Percentiles rank a stretch among this genome's conserved stretches.
Evolutionary conservation across 2,797 vertebrate species (phyloP).

Genomic region (Micropoecilia bifurca): DNA sequence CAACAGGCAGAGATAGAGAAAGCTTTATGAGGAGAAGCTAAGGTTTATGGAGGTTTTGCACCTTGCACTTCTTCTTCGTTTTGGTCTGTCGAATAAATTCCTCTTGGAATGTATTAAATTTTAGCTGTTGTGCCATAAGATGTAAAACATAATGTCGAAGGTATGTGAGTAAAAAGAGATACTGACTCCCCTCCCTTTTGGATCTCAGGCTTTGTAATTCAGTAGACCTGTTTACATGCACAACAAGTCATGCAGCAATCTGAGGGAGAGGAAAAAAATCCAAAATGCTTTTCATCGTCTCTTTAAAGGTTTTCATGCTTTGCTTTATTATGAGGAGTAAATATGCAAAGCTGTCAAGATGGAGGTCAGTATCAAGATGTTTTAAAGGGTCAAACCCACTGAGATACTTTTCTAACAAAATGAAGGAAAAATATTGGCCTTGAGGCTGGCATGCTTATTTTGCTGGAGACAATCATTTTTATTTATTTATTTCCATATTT

Average conservation of each 20-base stretch:
- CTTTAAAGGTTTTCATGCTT: constrained; percentile 11
- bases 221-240: neutral
- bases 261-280: neutral
- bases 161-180: neutral
- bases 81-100: neutral
- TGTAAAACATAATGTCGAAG: neutral
- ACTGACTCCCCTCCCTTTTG: neutral
- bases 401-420: constrained; percentile 60
- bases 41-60: neutral
- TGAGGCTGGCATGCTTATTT: constrained; percentile 65
- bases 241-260: neutral
- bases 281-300: neutral
- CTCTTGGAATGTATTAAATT: neutral
- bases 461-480: constrained; percentile 62
- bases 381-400: constrained; percentile 33
- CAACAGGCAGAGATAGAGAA: neutral
- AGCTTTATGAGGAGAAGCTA: neutral
- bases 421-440: constrained; percentile 51
- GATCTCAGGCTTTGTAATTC: neutral
- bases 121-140: neutral
- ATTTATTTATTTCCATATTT: constrained; percentile 52
- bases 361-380: constrained; percentile 46
- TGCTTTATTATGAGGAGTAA: constrained; percentile 17
- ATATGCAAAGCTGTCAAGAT: constrained; percentile 31
- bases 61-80: neutral